Conservation (phyloP, 2,797 vertebrate species). For the Chaetophractus vellerosus region DNA sequence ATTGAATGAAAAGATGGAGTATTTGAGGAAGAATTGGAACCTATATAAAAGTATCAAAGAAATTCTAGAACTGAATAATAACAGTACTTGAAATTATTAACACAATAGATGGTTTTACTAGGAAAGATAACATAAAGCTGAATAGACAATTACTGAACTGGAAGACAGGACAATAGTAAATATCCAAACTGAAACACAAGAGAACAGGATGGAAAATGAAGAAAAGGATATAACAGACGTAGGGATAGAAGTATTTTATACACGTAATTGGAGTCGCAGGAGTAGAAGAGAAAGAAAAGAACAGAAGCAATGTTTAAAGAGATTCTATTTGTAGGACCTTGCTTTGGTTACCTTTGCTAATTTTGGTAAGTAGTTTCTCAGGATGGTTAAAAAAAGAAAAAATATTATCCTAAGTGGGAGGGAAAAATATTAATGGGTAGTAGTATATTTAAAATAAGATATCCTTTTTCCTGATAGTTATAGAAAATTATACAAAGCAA, state of each 20-base stretch:
- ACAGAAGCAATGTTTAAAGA: not conserved
- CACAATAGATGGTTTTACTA: not conserved
- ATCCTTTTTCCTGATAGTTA: not conserved
- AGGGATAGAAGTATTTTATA: not conserved
- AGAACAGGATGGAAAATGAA: not conserved
- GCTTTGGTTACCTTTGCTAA: not conserved
- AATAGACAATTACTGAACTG: not conserved
- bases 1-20: not conserved
- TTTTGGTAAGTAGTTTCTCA: conserved; percentile 39
- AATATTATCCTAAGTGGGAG: not conserved
- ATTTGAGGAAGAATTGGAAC: not conserved
- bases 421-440: not conserved
- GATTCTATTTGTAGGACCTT: not conserved
- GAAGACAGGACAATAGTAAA: not conserved
- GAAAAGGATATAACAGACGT: not conserved
- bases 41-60: not conserved
- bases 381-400: too few species aligned
- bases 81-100: conserved; percentile 3
- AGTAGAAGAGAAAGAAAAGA: not conserved
- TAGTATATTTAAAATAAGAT: not conserved
- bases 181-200: not conserved
- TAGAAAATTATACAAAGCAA: not conserved
- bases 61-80: conserved; percentile 41
- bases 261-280: not conserved
- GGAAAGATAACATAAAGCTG: not conserved